Evolutionary conservation across 1,140 invertebrate species (phyloP).

Genomic region (Nylanderia fulva): DNA sequence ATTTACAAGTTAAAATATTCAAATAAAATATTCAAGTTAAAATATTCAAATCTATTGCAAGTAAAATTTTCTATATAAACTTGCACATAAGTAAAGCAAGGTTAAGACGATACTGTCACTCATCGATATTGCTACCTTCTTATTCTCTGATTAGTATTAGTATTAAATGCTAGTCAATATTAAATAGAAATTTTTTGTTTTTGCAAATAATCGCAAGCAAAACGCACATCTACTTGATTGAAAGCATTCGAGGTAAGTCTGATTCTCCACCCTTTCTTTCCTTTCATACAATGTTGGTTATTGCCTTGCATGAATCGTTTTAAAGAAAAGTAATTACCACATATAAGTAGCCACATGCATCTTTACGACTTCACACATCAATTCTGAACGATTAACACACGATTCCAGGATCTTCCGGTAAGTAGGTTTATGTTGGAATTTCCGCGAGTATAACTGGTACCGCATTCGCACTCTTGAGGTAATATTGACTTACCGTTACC

Average conservation of each 20-base stretch:
- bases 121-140: conserved; percentile 43
- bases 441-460: conserved; percentile 29
- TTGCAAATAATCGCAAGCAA: neutral
- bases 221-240: conserved; percentile 8
- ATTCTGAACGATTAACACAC: conserved; percentile 27
- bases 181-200: conserved; percentile 52
- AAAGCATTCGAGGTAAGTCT: neutral
- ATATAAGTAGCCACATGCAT: neutral
- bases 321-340: conserved; percentile 13
- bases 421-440: conserved; percentile 58
- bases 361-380: conserved; percentile 51
- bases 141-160: conserved; percentile 5
- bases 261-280: neutral
- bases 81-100: conserved; percentile 67
- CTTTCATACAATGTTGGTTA: neutral
- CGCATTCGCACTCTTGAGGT: conserved; percentile 45
- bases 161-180: neutral
- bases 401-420: conserved; percentile 55
- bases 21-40: too few species aligned
- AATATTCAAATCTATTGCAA: conserved; percentile 12
- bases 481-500: conserved; percentile 59
- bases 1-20: neutral
- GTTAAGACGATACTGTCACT: conserved; percentile 70
- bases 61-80: conserved; percentile 42
- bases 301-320: conserved; percentile 9